phyloP scores from a whole-genome alignment of 2,797 vertebrate genomes.

The Scomberomorus guttatus region DNA sequence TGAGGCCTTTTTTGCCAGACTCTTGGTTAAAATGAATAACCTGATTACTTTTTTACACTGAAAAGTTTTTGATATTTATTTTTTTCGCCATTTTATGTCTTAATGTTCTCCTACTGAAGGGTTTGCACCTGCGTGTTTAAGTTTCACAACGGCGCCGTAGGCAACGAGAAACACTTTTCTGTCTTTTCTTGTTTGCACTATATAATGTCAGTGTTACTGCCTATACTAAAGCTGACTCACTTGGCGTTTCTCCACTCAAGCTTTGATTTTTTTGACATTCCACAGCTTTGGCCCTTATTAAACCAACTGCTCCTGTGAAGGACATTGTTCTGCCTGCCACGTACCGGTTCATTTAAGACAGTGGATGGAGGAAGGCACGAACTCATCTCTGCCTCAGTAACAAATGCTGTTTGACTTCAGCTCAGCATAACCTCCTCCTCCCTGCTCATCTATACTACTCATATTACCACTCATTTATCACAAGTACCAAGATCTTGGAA shows the following conservation, averaged over 20 bases:
- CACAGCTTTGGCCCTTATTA: constrained; percentile 56
- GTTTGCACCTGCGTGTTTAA: constrained; percentile 94
- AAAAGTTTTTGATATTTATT: constrained; percentile 99
- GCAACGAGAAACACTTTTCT: constrained; percentile 88
- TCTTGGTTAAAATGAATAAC: constrained; percentile 97
- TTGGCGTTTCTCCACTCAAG: constrained; percentile 86
- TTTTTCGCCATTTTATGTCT: constrained; percentile 98
- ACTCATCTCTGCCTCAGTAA: constrained; percentile 47
- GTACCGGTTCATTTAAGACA: constrained; percentile 44
- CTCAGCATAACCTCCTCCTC: constrained; percentile 21
- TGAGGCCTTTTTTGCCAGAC: constrained; percentile 99
- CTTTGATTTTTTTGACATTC: constrained; percentile 73
- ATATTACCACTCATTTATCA: constrained; percentile 53
- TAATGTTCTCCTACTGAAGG: constrained; percentile 98
- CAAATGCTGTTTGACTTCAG: constrained; percentile 29
- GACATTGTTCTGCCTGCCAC: constrained; percentile 47
- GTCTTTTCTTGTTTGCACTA: constrained; percentile 97
- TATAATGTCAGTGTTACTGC: constrained; percentile 99
- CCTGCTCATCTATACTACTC: constrained; percentile 38
- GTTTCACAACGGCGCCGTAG: constrained; percentile 89
- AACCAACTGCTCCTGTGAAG: constrained; percentile 63
- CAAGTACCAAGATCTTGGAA: constrained; percentile 32
- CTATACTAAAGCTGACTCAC: constrained; percentile 88
- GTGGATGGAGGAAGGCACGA: constrained; percentile 27
- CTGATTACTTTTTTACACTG: constrained; percentile 99